Evolutionary conservation across 1,140 invertebrate species (phyloP).

Genomic region (Argopecten irradians): DNA sequence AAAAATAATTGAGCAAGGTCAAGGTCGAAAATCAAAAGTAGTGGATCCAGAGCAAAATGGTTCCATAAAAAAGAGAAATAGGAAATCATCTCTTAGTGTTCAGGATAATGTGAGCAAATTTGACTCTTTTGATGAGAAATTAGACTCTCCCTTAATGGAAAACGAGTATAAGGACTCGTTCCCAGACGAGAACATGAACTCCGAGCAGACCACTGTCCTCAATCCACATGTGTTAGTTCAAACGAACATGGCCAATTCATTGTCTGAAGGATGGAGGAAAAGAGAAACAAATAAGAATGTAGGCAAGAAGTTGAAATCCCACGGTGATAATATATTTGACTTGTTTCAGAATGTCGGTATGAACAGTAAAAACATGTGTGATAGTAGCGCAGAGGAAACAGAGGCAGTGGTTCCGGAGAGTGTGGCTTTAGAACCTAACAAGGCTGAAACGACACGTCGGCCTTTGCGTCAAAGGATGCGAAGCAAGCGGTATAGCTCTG

Average conservation of each 20-base stretch:
- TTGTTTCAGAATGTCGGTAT: conserved; percentile 24
- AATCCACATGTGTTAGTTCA: not conserved
- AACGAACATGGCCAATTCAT: not conserved
- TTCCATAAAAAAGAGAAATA: not conserved
- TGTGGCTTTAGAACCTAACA: not conserved
- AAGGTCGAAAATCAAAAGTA: conserved; percentile 17
- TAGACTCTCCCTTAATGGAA: conserved; percentile 4
- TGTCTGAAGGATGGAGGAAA: not conserved
- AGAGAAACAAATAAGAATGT: not conserved
- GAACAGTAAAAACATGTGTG: not conserved
- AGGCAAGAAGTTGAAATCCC: not conserved
- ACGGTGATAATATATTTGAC: conserved; percentile 46
- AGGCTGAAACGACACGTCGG: not conserved
- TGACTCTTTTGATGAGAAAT: not conserved
- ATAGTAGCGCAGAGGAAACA: not conserved
- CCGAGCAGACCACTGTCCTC: not conserved
- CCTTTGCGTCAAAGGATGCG: not conserved
- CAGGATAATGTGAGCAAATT: not conserved
- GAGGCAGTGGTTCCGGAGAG: not conserved
- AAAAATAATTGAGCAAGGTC: not conserved
- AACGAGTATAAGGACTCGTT: not conserved
- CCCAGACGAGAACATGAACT: not conserved
- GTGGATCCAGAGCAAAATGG: not conserved
- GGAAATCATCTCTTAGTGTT: not conserved
- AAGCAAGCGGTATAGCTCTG: not conserved